Base-by-base conservation (phyloP, 2,113 vertebrate genomes). In the Morone chrysops region DNA sequence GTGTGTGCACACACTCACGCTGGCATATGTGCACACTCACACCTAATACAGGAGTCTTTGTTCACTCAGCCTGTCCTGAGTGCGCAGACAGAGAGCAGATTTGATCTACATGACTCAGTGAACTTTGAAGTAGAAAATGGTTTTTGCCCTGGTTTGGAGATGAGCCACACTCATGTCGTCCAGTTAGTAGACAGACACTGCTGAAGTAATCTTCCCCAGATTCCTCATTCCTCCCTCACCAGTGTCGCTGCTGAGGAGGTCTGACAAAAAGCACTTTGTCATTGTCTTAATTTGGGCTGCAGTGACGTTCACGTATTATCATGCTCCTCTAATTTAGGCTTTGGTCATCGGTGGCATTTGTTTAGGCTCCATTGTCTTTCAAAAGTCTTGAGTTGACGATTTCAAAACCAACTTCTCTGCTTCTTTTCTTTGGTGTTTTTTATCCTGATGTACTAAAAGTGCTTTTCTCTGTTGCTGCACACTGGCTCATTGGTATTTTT, bases 121-220 rank as follows among this genome's bases (percentile, higher is more conserved):
- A 79, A 90, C 86, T 92, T 87, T 86, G 81, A 90, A 67, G 84
- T 85, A 79, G 82, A 86, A 84, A 87, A 89, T 87, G 54, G 11
- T 85, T 91, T 91, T 91, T 77, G 54, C 22, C 70, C 53, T 8
- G 53, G 56, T 77, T 80, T 87, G 80, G 87, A 88, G 71, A 86
- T 59, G 87, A 89, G 85, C 82, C 81, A 80, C 8, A 2, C 13
- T 81, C 51, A 43, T 87, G 85, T 91, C 87, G 80, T 91, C 66
- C 56, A 0, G 1, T 75, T 85, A 80, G 70, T 82, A 90, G 80
- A 78, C 86, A 74, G 53, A 75, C 62, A 25, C 25, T 31, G 61
- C 48, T 72, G 36, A 67, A 62, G 70, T 43, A 41, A 51, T 76
- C 25, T 22, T 65, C 40, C 74, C 17, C 82, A 18, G 71, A 85